phyloP scores from a whole-genome alignment of 2,888 invertebrate genomes.

The Ormyrus rosae region DNA sequence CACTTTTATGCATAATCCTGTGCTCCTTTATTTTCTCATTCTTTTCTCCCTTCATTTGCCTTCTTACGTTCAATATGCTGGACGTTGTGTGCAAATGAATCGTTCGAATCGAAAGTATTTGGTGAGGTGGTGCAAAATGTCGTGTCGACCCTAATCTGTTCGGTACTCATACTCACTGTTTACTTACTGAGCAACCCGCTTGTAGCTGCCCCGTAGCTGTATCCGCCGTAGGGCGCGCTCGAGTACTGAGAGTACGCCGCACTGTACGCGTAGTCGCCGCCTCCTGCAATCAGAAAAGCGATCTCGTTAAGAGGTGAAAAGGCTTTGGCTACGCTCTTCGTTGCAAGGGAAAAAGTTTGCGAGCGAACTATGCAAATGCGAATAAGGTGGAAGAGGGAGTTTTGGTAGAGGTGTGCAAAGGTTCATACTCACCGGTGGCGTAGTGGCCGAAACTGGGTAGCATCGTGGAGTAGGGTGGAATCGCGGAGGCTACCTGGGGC shows the following conservation, averaged over 20 bases:
- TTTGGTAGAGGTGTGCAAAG: not conserved
- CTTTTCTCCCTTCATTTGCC: too few species aligned
- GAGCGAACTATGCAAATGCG: too few species aligned
- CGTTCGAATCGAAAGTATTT: too few species aligned
- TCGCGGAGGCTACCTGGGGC: constrained; percentile 74
- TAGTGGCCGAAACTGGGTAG: constrained; percentile 84
- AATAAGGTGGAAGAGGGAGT: too few species aligned
- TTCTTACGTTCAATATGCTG: too few species aligned
- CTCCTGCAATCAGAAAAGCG: constrained; percentile 74
- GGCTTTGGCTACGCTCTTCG: too few species aligned
- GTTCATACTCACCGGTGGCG: constrained; percentile 79
- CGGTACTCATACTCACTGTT: constrained; percentile 80
- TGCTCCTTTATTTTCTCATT: not conserved
- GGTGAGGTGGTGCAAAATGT: constrained; percentile 11
- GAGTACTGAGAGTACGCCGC: constrained; percentile 87
- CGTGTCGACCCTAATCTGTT: constrained; percentile 36
- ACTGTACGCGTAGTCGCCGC: constrained; percentile 85
- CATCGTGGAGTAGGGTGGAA: constrained; percentile 81
- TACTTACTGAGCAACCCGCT: constrained; percentile 84
- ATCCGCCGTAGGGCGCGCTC: constrained; percentile 83
- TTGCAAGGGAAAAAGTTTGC: too few species aligned
- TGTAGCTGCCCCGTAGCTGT: constrained; percentile 81
- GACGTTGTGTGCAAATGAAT: too few species aligned
- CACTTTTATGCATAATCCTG: constrained; percentile 10
- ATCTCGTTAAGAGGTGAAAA: too few species aligned